phyloP scores from a whole-genome alignment of 2,797 vertebrate genomes.

The Poeciliopsis presidionis region DNA sequence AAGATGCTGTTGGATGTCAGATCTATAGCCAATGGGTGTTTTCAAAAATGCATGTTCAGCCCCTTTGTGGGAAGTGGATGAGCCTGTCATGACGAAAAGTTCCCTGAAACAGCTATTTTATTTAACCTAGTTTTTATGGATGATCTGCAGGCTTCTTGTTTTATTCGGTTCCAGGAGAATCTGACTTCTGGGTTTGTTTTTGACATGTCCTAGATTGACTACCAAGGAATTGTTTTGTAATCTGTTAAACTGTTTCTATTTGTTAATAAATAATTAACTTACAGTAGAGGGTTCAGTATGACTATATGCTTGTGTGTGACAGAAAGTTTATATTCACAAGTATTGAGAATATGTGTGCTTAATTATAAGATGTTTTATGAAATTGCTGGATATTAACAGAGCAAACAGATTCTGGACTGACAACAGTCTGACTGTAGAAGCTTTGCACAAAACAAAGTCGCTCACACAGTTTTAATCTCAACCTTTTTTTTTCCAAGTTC shows the following conservation, averaged over 20 bases:
- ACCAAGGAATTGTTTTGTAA: constrained; percentile 27
- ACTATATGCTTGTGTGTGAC: not conserved
- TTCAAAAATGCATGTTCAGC: constrained; percentile 77
- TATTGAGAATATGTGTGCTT: not conserved
- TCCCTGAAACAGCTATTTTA: constrained; percentile 72
- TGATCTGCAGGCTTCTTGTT: constrained; percentile 54
- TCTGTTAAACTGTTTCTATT: constrained; percentile 30
- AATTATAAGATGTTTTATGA: not conserved
- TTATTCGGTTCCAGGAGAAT: constrained; percentile 43
- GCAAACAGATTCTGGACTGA: not conserved
- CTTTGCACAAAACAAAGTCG: not conserved
- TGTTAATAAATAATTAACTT: constrained; percentile 38
- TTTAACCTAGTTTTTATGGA: constrained; percentile 62
- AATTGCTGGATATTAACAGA: not conserved
- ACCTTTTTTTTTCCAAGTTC: not conserved
- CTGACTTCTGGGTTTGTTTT: constrained; percentile 51
- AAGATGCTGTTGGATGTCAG: constrained; percentile 68
- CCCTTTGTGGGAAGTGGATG: constrained; percentile 65
- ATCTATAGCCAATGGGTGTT: constrained; percentile 65
- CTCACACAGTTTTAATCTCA: not conserved
- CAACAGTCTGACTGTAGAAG: not conserved
- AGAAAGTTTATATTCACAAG: not conserved
- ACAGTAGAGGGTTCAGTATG: not conserved
- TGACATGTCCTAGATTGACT: constrained; percentile 57
- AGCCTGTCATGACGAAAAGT: constrained; percentile 71